Evolutionary conservation across 2,888 invertebrate genomes (phyloP).

Genomic region (Ferrisia virgata): DNA sequence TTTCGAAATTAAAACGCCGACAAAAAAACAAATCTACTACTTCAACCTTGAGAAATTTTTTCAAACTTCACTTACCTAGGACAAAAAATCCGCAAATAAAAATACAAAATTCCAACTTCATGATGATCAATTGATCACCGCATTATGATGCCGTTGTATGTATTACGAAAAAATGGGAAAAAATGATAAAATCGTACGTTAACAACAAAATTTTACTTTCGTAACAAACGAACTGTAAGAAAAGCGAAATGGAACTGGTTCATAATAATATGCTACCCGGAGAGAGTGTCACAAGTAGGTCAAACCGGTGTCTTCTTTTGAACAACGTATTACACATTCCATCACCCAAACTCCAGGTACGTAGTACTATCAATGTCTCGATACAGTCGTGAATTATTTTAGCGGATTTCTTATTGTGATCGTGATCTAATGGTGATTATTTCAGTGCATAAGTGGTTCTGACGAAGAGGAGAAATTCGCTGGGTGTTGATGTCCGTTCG

Average conservation of each 20-base stretch:
- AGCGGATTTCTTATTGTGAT: not conserved
- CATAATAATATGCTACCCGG: not conserved
- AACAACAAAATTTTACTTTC: conserved; percentile 35
- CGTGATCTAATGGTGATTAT: not conserved
- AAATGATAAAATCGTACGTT: not conserved
- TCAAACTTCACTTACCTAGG: not conserved
- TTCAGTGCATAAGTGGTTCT: not conserved
- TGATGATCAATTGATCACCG: not conserved
- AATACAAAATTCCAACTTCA: conserved; percentile 4
- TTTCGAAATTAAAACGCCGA: not conserved
- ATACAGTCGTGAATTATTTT: not conserved
- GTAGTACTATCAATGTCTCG: not conserved
- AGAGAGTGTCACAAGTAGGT: conserved; percentile 17
- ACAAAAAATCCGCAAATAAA: not conserved
- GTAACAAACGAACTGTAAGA: conserved; percentile 13
- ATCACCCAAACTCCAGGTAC: not conserved
- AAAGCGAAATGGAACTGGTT: conserved; percentile 42
- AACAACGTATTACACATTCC: conserved; percentile 19
- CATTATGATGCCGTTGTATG: not conserved
- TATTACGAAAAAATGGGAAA: not conserved
- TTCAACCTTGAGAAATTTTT: not conserved
- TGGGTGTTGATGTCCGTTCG: not conserved
- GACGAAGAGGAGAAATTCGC: not conserved
- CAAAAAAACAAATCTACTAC: not conserved
- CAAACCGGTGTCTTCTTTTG: conserved; percentile 34